phyloP scores from a whole-genome alignment of 2,888 invertebrate species.

The Apamea sordens region DNA sequence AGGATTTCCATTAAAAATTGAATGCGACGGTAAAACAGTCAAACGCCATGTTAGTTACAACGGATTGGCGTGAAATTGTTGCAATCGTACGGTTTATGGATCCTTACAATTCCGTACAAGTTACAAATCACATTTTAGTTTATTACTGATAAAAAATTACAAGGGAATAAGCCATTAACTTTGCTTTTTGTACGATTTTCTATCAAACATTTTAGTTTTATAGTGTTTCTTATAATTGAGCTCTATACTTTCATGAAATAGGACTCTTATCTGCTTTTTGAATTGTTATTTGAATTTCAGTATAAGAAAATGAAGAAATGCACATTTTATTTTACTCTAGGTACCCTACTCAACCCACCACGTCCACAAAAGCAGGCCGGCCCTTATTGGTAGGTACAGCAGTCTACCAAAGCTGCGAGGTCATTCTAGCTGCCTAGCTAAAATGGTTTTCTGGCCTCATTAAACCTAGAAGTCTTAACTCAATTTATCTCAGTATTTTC shows the following conservation, averaged over 20 bases:
- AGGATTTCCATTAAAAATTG: constrained; percentile 74
- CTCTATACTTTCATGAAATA: constrained; percentile 35
- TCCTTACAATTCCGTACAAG: constrained; percentile 69
- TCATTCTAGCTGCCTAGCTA: background rate
- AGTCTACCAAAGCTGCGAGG: background rate
- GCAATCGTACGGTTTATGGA: constrained; percentile 68
- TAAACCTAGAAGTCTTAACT: background rate
- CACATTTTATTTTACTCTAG: background rate
- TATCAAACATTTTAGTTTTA: constrained; percentile 48
- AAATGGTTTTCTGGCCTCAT: background rate
- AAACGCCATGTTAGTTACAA: constrained; percentile 69
- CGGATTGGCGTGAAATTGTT: constrained; percentile 75
- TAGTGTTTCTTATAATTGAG: constrained; percentile 41
- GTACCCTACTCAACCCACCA: background rate
- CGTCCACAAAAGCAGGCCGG: background rate
- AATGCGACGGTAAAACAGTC: constrained; percentile 72
- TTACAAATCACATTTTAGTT: constrained; percentile 67
- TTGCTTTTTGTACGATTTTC: constrained; percentile 54
- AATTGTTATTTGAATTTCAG: constrained; percentile 14
- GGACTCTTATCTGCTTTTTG: constrained; percentile 19
- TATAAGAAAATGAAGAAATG: background rate
- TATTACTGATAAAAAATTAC: constrained; percentile 67
- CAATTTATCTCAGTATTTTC: background rate
- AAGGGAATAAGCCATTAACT: constrained; percentile 60
- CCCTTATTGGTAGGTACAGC: background rate